Conservation (phyloP, 2,797 vertebrate species). For the Poeciliopsis turneri region DNA sequence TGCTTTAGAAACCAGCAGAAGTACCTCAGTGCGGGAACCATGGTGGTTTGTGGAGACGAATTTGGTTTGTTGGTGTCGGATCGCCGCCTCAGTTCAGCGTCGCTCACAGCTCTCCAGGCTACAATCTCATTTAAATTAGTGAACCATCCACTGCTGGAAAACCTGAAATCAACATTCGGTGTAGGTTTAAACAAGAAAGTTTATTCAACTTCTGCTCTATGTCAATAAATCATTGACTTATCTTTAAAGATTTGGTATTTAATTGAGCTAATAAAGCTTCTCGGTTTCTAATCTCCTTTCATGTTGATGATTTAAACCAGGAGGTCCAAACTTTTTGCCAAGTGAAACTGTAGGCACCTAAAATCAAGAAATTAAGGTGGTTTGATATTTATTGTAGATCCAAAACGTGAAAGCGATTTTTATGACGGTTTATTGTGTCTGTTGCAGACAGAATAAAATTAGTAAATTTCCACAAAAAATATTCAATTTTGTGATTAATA, state of each 20-base stretch:
- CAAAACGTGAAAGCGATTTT: too few species aligned
- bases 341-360: too few species aligned
- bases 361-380: too few species aligned
- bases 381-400: too few species aligned
- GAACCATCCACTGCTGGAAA: fast-evolving
- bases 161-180: not conserved
- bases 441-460: too few species aligned
- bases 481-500: too few species aligned
- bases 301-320: not conserved
- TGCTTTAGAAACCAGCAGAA: not conserved
- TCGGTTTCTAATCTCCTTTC: not conserved
- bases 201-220: not conserved
- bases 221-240: not conserved
- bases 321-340: too few species aligned
- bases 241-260: not conserved
- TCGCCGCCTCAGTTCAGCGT: not conserved
- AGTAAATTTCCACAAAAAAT: too few species aligned
- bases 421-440: too few species aligned
- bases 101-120: not conserved
- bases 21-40: not conserved
- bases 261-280: not conserved
- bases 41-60: not conserved
- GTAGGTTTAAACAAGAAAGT: not conserved
- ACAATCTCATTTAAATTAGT: not conserved
- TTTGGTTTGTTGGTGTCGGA: not conserved